Base-by-base conservation (phyloP, 2,113 vertebrate species). In the Caranx ignobilis region DNA sequence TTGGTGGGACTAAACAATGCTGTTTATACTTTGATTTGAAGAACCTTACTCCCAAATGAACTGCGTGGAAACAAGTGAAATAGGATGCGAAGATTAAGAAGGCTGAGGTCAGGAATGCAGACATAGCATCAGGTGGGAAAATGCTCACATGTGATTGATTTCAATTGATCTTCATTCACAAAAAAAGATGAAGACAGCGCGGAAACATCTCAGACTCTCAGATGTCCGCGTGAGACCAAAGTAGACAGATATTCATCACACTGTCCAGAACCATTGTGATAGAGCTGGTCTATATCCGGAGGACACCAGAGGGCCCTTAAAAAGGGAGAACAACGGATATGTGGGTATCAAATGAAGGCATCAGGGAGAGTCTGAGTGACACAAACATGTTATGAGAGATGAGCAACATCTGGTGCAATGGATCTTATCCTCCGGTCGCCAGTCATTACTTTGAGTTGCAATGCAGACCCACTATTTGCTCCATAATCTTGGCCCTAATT, bases 301-400 rank as follows among this genome's bases (percentile, higher is more conserved):
- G 70, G 81, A 73, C 82, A 84, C 82, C 73, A 48, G 82, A 82
- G 88, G 79, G 78, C 73, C 77, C 85, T 84, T 82, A 78, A 90
- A 84, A 71, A 47, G 39, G 39, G 71, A 77, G 77, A 88, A 82
- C 81, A 83, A 70, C 83, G 83, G 87, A 93, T 86, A 74, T 74
- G 60, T 77, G 80, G 61, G 83, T 89, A 89, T 91, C 86, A 84
- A 81, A 91, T 90, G 87, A 90, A 89, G 73, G 89, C 89, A 92
- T 94, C 92, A 89, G 88, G 77, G 80, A 88, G 48, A 60, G 75
- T 16, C 75, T 62, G 82, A 89, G 78, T 85, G 89, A 90, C 87
- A 91, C 88, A 94, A 93, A 94, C 90, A 94, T 94, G 92, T 90
- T 91, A 87, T 94, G 93, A 92, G 89, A 93, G 82, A 93, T 91